These are phyloP conservation scores for Borostomias antarcticus DNA, from an alignment of 2,797 vertebrate genomes.

Conservation along the genomic window DNA sequence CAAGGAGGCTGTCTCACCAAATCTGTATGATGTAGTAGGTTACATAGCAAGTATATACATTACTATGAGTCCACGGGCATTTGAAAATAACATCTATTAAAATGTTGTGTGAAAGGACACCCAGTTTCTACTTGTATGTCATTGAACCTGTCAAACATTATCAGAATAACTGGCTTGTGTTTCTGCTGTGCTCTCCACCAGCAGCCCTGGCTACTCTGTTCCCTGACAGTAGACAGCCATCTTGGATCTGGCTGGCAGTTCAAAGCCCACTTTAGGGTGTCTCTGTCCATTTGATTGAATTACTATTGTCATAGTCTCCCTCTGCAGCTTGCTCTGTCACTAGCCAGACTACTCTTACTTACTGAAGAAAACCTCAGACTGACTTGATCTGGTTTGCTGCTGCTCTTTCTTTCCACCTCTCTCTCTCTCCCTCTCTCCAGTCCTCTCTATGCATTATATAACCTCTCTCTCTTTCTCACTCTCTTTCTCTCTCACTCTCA, in stretches of 20 bases:
- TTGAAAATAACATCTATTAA: slow-evolving; percentile 1
- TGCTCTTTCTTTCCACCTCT: no score
- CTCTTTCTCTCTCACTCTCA: no score
- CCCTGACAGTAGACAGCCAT: slow-evolving; percentile 44
- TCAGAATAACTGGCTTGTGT: slow-evolving; percentile 48
- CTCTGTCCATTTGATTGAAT: slow-evolving; percentile 53
- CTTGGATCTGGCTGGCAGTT: slow-evolving; percentile 57
- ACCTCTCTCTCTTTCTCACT: no score
- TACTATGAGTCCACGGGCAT: background rate
- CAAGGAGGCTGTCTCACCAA: background rate
- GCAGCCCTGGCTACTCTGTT: background rate
- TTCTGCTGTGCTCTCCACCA: background rate
- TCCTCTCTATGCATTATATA: no score
- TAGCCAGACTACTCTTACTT: no score
- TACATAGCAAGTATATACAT: background rate
- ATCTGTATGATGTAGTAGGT: slow-evolving; percentile 8
- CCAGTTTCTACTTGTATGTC: background rate
- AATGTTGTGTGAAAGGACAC: slow-evolving; percentile 26
- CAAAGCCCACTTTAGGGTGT: slow-evolving; percentile 45
- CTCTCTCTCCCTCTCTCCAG: no score
- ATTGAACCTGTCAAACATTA: slow-evolving; percentile 16
- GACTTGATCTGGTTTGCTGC: no score
- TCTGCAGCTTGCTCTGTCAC: slow-evolving; percentile 2
- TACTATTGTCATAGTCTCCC: slow-evolving; percentile 37
- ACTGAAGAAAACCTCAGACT: no score